Base-by-base conservation (phyloP, 2,797 vertebrate species). In the Gymnodraco acuticeps region DNA sequence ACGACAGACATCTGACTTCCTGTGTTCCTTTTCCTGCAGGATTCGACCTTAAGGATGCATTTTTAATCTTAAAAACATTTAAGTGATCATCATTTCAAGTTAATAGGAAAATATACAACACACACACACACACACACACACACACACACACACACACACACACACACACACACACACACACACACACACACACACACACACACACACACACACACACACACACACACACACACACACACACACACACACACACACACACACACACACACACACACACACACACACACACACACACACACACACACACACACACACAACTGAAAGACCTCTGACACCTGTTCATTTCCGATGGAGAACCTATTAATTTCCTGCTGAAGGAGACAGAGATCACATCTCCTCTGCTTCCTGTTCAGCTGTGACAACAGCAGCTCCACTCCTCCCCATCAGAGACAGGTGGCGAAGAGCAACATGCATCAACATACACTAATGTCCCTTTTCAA, bases 281-380 rank as follows among this genome's bases (percentile, higher is more conserved):
- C 33, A 33, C 33, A 33, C 33, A 33, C 33, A 33, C 33, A 46
- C 73, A 71, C 48, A 48, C 54, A 23, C 51, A 27, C 51, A 52
- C 11, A 52, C 19, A 53, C 4, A 41, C 50, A 72, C 55, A 46
- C 70, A 73, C 48, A 54, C 48, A 33, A 14, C 55, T 12, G 33
- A 6, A 48, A 27, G 80, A 81, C 82, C 77, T 79, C 50, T 75
- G 83, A 86, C 83, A 84, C 67, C 81, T 87, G 83, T 86, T 88
- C 64, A 88, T 87, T 87, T 92, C 88, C 87, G 77, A 88, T 83
- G 69, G 74, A 81, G 85, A 86, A 80, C 84, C 74, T 60, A 78
- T 80, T 85, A 45, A 91, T 84, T 84, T 91, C 79, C 81, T 78
- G 88, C 63, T 20, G 46, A 55, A 27, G 0, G 47, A 33, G 54